Evolutionary conservation across 2,797 vertebrate genomes (phyloP), one percentile per base, ranked within the genome.

Genomic region (Lemur catta): DNA sequence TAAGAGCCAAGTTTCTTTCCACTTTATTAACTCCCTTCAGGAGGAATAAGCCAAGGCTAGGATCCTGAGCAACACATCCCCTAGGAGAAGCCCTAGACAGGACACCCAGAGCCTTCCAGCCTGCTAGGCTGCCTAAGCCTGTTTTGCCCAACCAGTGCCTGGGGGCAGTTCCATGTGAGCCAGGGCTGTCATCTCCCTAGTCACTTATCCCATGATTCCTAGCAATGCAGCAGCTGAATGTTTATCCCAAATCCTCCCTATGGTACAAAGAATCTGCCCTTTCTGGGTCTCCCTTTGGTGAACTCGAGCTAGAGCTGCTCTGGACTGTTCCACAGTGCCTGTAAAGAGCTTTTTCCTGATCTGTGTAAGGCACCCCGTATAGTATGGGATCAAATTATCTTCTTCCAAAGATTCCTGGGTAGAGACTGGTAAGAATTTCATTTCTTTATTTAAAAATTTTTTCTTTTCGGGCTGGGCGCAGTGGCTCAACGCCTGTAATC

Each of bases 11-110:
- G 33, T 96, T 94, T 95, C 82, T 96, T 97, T 97, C 95, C 96
- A 92, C 91, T 79, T 82, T 89, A 96, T 97, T 95, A 96, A 96
- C 87, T 96, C 85, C 69, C 92, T 96, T 95, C 63, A 81, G 76
- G 89, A 95, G 72, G 72, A 72, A 50, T n/a, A 87, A 93, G 50
- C 84, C 46, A 55, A 69, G 38, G 33, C 67, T 76, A 76, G 67
- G 78, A 88, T 28, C 69, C 89, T 79, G 46, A 84, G 91, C 69
- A 18, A 75, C 38, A 33, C 28, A 12, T 7, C 13, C 7, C 50
- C 41, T 8, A 61, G 72, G 11, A 79, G 57, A 91, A 50, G 67
- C 74, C 80, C 35, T 57, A n/a, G 67, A 38, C 69, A 67, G 76
- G 50, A 88, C 50, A 18, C 15, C 7, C 11, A 43, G 55, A 59